Base-by-base conservation (phyloP, 2,797 vertebrate species). In the Halcyon badia region DNA sequence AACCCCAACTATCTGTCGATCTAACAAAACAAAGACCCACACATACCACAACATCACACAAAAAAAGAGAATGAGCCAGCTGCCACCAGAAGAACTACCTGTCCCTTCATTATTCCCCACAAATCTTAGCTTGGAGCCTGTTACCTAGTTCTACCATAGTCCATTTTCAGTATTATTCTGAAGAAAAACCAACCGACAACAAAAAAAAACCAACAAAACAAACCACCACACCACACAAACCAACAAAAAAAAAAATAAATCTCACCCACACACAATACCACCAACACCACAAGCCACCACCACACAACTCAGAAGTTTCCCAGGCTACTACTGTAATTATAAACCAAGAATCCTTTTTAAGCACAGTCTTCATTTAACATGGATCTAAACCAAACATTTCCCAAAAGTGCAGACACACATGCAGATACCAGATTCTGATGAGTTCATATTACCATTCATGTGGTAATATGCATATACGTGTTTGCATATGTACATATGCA, bases 161-260 rank as follows among this genome's bases (percentile, higher is more conserved):
- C 35, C 3, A 33, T 44, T 69, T 71, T 48, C 44, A 77, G 10
- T 42, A 65, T 14, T 31, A 26, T 3, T 52, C 37, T 44, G 18
- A 51, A 58, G 24, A 6, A 48, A 41, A 2, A 4, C 3, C 4
- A 3, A 16, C 12, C 10, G 7, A 25, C 14, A 11, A 46, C 21
- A 21, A 11, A 46, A 46, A 46, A 11, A 7, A 41, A 41, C 14
- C 41, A 16, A 41, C 16, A 42, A 42, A 42, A 42, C 12, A 37
- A 37, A 10, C 37, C 37, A 39, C 37, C 16, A 44, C 42, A 44
- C 15, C 17, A 44, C 42, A 44, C 42, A 42, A 18, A 39, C 37
- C 37, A 39, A 39, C 37, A 42, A 42, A 42, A 39, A 42, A n/a
- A n/a, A n/a, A n/a, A n/a, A n/a, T n/a, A n/a, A n/a, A 44, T 18